Base-by-base conservation (phyloP, 2,797 vertebrate species). In the Aulostomus chinensis region DNA sequence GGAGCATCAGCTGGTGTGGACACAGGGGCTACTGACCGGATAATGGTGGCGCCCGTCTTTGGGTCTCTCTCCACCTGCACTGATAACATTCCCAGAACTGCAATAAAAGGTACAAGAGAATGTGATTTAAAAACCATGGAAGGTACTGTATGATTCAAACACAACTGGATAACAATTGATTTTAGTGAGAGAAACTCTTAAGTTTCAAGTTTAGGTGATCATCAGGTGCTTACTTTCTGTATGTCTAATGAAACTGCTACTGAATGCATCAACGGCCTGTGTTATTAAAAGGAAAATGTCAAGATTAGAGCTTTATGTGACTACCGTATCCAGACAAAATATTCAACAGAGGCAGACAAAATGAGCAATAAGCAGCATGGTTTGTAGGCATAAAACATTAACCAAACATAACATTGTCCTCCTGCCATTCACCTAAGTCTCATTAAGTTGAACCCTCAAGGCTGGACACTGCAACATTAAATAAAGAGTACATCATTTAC, bases 61-160 rank as follows among this genome's bases (percentile, higher is more conserved):
- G 75, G 78, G 59, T 89, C 86, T 54, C 59, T 67, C 59, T 90
- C 84, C 0, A 89, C 86, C 57, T 89, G 77, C 39, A 88, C 76
- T 1, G 71, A 53, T 49, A 90, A 14, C 61, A 78, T 83, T 17
- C 80, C 87, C 65, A 89, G 51, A 13, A 88, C 91, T 92, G 73
- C 11, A 66, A 49, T 5, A 58, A 11, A 37, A 50, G 12, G 59
- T 7, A 21, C 7, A 8, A 11, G 10, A 8, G 15, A 34, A 9
- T 29, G 5, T 8, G 17, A 9, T 17, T 14, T 28, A 13, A 29
- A 15, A 26, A 25, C 25, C 7, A 39, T 5, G 13, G 24, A 26
- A 4, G 25, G 9, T 11, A 26, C n/a, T n/a, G n/a, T n/a, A n/a
- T n/a, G n/a, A n/a, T n/a, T n/a, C n/a, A n/a, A n/a, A n/a, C n/a